phyloP scores from a whole-genome alignment of 2,888 invertebrate species.

The Octodonta nipae region DNA sequence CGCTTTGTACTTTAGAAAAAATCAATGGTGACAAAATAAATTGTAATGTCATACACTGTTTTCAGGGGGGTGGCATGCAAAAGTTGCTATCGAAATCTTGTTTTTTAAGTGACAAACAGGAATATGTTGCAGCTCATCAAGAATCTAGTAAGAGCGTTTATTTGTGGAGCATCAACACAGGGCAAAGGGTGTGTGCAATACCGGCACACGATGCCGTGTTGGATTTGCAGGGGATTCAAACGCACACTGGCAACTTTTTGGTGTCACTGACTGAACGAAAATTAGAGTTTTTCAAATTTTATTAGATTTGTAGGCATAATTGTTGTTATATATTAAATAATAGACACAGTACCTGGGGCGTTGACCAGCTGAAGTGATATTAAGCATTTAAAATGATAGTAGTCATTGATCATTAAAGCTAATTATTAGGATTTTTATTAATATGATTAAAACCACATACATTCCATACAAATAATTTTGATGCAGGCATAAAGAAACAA shows the following conservation, averaged over 20 bases:
- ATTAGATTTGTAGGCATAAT: slow-evolving; percentile 7
- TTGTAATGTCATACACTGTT: slow-evolving; percentile 45
- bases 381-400: too few relatives aligned
- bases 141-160: slow-evolving; percentile 54
- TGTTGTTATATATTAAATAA: neutral
- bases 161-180: slow-evolving; percentile 48
- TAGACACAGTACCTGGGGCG: too few relatives aligned
- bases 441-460: too few relatives aligned
- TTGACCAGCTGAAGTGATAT: too few relatives aligned
- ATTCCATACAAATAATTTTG: too few relatives aligned
- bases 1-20: slow-evolving; percentile 39
- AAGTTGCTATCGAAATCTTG: slow-evolving; percentile 53
- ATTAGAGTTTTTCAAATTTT: slow-evolving; percentile 48
- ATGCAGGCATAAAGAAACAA: too few relatives aligned
- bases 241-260: slow-evolving; percentile 41
- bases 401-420: too few relatives aligned
- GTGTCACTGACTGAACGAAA: slow-evolving; percentile 54
- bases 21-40: slow-evolving; percentile 36
- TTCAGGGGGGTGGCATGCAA: slow-evolving; percentile 54
- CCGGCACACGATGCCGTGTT: slow-evolving; percentile 52
- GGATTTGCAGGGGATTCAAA: slow-evolving; percentile 50
- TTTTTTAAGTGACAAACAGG: slow-evolving; percentile 40
- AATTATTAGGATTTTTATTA: too few relatives aligned
- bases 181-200: slow-evolving; percentile 37
- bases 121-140: slow-evolving; percentile 59